Percentiles rank a stretch among this genome's conserved stretches.
Conservation (phyloP, 2,113 vertebrate species). For the Muntiacus reevesi region DNA sequence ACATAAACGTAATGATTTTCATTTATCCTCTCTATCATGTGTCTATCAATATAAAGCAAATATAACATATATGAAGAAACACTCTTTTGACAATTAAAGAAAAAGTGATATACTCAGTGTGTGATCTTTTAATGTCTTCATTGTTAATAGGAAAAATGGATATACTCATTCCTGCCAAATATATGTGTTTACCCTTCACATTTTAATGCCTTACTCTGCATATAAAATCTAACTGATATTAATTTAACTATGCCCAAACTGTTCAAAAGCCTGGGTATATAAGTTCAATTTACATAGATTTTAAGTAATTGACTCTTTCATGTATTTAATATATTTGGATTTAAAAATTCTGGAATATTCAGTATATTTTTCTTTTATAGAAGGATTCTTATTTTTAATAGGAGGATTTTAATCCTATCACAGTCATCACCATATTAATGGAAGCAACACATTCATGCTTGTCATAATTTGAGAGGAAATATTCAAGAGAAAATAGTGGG, state of each 20-base stretch:
- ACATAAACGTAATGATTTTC: slow-evolving; percentile 24
- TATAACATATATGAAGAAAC: slow-evolving; percentile 40
- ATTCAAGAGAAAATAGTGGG: background rate
- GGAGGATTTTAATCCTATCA: background rate
- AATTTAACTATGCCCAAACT: slow-evolving; percentile 40
- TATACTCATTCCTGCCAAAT: slow-evolving; percentile 59
- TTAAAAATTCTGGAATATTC: slow-evolving; percentile 2
- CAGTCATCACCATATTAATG: slow-evolving; percentile 32
- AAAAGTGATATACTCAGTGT: background rate
- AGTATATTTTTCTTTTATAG: background rate
- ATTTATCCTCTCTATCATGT: slow-evolving; percentile 20
- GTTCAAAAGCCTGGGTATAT: slow-evolving; percentile 40
- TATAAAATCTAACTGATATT: slow-evolving; percentile 45
- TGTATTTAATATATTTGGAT: slow-evolving; percentile 17
- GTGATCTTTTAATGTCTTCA: slow-evolving; percentile 56
- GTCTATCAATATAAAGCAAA: slow-evolving; percentile 52
- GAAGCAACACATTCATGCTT: background rate
- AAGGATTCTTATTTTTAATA: background rate
- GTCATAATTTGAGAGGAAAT: background rate
- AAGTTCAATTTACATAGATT: slow-evolving; percentile 65
- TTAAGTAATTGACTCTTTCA: slow-evolving; percentile 43
- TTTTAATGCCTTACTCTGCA: slow-evolving; percentile 28
- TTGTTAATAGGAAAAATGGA: slow-evolving; percentile 69
- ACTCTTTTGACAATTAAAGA: slow-evolving; percentile 35
- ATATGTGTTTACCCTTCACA: slow-evolving; percentile 7